These are phyloP conservation scores for Encarsia formosa DNA, from an alignment of 2,888 invertebrate species.

Conservation along the genomic window DNA sequence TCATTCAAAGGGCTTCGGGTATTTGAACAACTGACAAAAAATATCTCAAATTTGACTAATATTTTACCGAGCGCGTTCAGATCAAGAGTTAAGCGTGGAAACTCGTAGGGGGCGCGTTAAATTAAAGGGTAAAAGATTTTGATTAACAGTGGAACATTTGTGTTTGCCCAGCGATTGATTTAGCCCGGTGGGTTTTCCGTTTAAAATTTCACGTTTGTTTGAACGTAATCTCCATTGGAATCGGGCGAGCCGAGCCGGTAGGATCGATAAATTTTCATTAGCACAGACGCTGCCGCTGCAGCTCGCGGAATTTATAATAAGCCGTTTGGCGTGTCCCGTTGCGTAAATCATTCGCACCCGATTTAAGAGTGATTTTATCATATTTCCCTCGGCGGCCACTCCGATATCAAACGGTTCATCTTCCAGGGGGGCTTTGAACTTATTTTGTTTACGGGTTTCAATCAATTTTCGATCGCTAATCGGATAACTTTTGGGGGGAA, in stretches of 20 bases:
- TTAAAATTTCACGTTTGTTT: conserved; percentile 17
- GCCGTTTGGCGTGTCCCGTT: conserved; percentile 9
- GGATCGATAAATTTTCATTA: conserved; percentile 19
- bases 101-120: no score
- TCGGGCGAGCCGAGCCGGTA: neutral
- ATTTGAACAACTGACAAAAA: no score
- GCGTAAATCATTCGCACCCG: conserved; percentile 8
- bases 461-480: no score
- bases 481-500: no score
- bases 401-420: no score
- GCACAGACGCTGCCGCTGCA: neutral
- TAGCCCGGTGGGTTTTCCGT: neutral
- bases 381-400: neutral
- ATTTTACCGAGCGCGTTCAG: no score
- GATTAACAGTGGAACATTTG: conserved; percentile 1
- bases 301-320: conserved; percentile 15
- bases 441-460: no score
- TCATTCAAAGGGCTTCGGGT: no score
- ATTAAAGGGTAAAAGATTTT: no score
- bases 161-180: conserved; percentile 9
- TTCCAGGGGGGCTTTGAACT: no score
- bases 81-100: no score
- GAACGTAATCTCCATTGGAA: conserved; percentile 13
- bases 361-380: conserved; percentile 9
- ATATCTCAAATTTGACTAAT: no score